These are phyloP conservation scores for Abrostola triplasia DNA, from an alignment of 2,888 invertebrate genomes.

Conservation along the genomic window DNA sequence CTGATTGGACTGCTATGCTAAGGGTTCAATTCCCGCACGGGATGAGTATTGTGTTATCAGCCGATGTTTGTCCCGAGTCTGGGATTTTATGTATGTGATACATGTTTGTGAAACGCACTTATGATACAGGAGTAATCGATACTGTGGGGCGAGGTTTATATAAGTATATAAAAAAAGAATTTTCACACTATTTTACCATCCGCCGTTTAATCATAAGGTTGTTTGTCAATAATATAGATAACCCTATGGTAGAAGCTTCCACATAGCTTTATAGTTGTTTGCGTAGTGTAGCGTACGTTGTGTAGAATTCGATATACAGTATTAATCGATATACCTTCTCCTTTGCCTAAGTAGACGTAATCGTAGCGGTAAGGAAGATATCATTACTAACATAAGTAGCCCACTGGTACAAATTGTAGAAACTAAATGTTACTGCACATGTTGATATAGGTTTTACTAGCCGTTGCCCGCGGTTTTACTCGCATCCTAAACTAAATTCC, in stretches of 20 bases:
- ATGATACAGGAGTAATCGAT: too few relatives aligned
- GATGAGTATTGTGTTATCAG: too few relatives aligned
- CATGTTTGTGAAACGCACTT: too few relatives aligned
- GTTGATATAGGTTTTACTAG: constrained; percentile 14
- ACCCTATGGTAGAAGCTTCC: constrained; percentile 75
- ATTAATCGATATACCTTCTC: constrained; percentile 75
- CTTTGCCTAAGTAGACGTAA: constrained; percentile 57
- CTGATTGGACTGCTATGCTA: too few relatives aligned
- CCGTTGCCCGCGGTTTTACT: too few relatives aligned
- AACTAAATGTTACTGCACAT: constrained; percentile 40
- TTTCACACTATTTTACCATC: neutral
- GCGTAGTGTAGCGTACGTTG: constrained; percentile 56
- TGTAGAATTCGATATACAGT: constrained; percentile 74
- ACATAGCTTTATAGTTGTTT: constrained; percentile 72
- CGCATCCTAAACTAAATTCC: too few relatives aligned
- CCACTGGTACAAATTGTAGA: constrained; percentile 45
- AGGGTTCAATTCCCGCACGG: too few relatives aligned
- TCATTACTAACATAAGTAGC: constrained; percentile 51
- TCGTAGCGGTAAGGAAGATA: constrained; percentile 46
- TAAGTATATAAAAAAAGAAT: too few relatives aligned
- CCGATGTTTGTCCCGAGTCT: too few relatives aligned
- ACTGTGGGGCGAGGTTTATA: too few relatives aligned
- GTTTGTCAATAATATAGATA: constrained; percentile 30
- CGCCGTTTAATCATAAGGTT: constrained; percentile 31
- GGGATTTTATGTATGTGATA: too few relatives aligned